Evolutionary conservation across 2,888 invertebrate genomes (phyloP).

Genomic region (Melinaea marsaeus): DNA sequence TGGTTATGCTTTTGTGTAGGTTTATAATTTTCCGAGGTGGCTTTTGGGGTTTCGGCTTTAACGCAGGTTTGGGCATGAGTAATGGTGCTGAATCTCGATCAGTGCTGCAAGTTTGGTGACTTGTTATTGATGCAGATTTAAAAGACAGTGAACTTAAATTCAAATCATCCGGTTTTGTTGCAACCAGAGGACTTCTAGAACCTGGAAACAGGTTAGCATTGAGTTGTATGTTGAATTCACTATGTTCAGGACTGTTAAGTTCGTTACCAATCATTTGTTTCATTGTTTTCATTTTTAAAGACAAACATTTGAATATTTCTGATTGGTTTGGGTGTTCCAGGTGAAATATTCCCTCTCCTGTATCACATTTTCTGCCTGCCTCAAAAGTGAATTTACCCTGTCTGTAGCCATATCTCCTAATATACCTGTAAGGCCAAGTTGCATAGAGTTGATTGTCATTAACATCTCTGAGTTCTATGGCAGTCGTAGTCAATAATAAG

Average conservation of each 20-base stretch:
- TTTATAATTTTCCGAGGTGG: constrained; percentile 79
- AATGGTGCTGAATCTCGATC: constrained; percentile 68
- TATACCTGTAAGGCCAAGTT: constrained; percentile 91
- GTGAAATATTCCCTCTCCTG: constrained; percentile 90
- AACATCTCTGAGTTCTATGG: constrained; percentile 84
- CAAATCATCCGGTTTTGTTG: constrained; percentile 72
- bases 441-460: constrained; percentile 81
- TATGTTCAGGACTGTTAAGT: constrained; percentile 81
- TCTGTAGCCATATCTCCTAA: constrained; percentile 90
- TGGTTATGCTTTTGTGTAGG: constrained; percentile 57
- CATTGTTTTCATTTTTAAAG: constrained; percentile 92
- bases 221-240: constrained; percentile 84
- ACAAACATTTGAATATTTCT: constrained; percentile 88
- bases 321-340: constrained; percentile 89
- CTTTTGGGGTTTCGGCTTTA: constrained; percentile 80
- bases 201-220: constrained; percentile 88
- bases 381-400: constrained; percentile 92
- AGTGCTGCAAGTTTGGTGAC: constrained; percentile 58
- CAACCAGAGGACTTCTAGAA: constrained; percentile 88
- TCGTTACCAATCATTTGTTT: constrained; percentile 88
- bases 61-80: constrained; percentile 75
- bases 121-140: constrained; percentile 64
- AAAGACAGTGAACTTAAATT: constrained; percentile 69
- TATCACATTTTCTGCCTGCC: constrained; percentile 91
- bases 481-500: constrained; percentile 84